Evolutionary conservation across 2,797 vertebrate genomes (phyloP).

Genomic region (Vireo griseus): DNA sequence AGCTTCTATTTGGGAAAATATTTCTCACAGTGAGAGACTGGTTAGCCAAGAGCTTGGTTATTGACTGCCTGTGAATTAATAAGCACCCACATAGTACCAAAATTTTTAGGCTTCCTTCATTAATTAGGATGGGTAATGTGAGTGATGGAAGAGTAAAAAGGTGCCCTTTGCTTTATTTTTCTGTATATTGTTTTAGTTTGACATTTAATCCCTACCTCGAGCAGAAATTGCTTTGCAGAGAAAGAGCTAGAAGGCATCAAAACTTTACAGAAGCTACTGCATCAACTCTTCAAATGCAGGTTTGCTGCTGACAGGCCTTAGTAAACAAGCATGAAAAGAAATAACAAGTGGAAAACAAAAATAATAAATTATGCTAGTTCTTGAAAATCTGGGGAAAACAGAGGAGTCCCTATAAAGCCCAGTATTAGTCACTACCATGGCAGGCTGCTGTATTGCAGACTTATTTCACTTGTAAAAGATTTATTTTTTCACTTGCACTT

Average conservation of each 20-base stretch:
- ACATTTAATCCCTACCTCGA: neutral
- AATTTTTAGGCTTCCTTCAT: neutral
- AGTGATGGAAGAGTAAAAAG: neutral
- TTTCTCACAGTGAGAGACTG: neutral
- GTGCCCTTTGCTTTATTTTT: neutral
- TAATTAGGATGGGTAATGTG: neutral
- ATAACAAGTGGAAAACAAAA: neutral
- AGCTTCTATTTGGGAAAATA: neutral
- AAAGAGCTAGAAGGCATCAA: neutral
- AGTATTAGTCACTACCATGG: neutral
- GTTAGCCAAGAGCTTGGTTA: neutral
- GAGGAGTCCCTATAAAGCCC: neutral
- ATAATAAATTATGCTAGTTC: neutral
- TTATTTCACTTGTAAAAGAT: neutral
- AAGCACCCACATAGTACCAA: neutral
- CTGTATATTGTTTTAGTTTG: neutral
- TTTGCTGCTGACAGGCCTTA: neutral
- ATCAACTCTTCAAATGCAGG: neutral
- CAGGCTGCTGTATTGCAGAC: neutral
- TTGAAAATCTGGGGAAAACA: neutral
- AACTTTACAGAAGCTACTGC: neutral
- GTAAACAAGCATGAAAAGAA: neutral
- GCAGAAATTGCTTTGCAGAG: neutral
- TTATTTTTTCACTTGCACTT: neutral
- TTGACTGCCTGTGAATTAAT: neutral